Evolutionary conservation across 2,797 vertebrate genomes (phyloP).

Genomic region (Mus caroli): DNA sequence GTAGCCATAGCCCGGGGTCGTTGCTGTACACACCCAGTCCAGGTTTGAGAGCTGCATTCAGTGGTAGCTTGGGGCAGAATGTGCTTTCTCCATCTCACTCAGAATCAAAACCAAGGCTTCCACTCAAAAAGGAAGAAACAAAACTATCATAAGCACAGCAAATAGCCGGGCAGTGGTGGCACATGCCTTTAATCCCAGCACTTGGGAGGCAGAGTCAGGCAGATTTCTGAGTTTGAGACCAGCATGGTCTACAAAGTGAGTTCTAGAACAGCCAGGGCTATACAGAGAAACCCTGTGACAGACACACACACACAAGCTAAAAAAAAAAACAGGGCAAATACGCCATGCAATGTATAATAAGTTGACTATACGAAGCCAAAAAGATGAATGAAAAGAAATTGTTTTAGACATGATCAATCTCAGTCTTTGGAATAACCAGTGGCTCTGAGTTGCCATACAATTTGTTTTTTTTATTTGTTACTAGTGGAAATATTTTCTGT

Average conservation of each 20-base stretch:
- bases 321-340: neutral
- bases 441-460: conserved; percentile 40
- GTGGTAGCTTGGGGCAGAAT: neutral
- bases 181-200: too few relatives aligned
- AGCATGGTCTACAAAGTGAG: too few relatives aligned
- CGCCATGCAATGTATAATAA: neutral
- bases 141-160: neutral
- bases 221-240: too few relatives aligned
- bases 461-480: conserved; percentile 55
- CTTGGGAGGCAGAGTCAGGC: too few relatives aligned
- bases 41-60: neutral
- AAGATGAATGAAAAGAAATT: conserved; percentile 30
- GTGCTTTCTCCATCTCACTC: neutral
- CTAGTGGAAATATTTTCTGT: conserved; percentile 46
- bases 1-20: neutral
- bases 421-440: conserved; percentile 49
- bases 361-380: neutral
- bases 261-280: too few relatives aligned
- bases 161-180: too few relatives aligned
- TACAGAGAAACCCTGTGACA: too few relatives aligned
- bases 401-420: conserved; percentile 39
- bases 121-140: neutral
- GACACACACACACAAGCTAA: too few relatives aligned
- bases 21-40: neutral
- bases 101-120: neutral